These are phyloP conservation scores for Papilio elwesi DNA, from an alignment of 2,888 invertebrate species.

Conservation along the genomic window DNA sequence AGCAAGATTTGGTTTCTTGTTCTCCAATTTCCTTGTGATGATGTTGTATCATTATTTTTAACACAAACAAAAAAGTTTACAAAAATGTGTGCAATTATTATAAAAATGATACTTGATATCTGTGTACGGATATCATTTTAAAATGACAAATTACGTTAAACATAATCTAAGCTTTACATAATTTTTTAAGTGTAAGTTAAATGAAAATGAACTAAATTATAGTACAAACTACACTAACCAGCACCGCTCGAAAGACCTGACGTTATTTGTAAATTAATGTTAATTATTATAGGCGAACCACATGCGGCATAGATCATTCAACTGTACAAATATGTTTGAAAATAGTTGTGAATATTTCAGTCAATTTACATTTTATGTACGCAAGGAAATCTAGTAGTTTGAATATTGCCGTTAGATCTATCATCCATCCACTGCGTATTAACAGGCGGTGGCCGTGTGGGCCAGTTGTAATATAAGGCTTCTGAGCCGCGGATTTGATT, in stretches of 20 bases:
- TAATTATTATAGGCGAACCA: constrained; percentile 1
- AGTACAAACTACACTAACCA: too few species aligned
- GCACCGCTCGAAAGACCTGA: too few species aligned
- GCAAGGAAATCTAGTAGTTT: not conserved
- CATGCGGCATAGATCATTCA: not conserved
- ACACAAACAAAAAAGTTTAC: too few species aligned
- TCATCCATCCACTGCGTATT: not conserved
- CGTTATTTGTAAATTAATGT: not conserved
- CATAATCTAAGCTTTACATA: too few species aligned
- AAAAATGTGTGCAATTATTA: too few species aligned
- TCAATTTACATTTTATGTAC: not conserved
- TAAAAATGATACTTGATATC: too few species aligned
- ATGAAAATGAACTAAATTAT: too few species aligned
- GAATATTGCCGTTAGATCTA: not conserved
- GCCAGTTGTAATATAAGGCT: constrained; percentile 16
- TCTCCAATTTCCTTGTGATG: not conserved
- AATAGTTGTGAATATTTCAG: not conserved
- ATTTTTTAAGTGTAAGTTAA: too few species aligned
- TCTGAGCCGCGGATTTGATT: constrained; percentile 13
- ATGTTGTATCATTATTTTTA: too few species aligned
- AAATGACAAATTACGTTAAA: too few species aligned
- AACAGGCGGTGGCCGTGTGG: constrained; percentile 1
- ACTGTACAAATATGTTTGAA: not conserved
- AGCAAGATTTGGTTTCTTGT: not conserved
- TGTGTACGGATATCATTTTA: too few species aligned